Conservation (phyloP, 2,888 invertebrate species). For the Synanthedon andrenaeformis region DNA sequence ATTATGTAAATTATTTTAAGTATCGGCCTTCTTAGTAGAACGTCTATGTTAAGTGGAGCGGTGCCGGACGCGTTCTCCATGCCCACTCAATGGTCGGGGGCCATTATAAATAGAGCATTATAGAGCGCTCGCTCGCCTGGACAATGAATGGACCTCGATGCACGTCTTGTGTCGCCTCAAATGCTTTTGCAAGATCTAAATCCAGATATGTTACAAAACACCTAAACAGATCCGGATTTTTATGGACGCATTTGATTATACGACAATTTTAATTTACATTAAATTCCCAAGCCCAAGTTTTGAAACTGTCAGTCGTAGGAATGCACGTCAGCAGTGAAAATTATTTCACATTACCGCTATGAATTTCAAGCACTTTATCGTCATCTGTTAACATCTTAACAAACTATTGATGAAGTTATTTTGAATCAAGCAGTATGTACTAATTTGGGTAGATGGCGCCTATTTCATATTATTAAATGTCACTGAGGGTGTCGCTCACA, state of each 20-base stretch:
- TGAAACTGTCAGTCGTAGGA: not conserved
- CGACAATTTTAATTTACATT: not conserved
- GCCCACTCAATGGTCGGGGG: conserved; percentile 45
- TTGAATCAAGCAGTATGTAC: too few relatives aligned
- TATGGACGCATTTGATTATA: not conserved
- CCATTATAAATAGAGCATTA: conserved; percentile 29
- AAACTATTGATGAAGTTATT: too few relatives aligned
- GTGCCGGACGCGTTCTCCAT: conserved; percentile 39
- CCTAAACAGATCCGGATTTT: not conserved
- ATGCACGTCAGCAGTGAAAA: too few relatives aligned
- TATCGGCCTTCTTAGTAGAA: not conserved
- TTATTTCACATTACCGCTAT: too few relatives aligned
- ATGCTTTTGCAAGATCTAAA: not conserved
- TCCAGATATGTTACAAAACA: not conserved
- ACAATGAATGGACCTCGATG: conserved; percentile 12
- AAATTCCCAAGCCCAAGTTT: not conserved
- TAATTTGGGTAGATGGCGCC: too few relatives aligned
- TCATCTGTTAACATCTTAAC: too few relatives aligned
- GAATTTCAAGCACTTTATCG: too few relatives aligned
- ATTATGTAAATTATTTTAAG: not conserved
- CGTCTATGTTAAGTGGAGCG: conserved; percentile 49
- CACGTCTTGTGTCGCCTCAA: conserved; percentile 3
- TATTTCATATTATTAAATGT: too few relatives aligned
- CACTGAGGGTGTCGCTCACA: too few relatives aligned
- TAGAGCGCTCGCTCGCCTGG: conserved; percentile 16